Evolutionary conservation across 2,888 invertebrate species (phyloP).

Genomic region (Scaptomyza caliginosa): DNA sequence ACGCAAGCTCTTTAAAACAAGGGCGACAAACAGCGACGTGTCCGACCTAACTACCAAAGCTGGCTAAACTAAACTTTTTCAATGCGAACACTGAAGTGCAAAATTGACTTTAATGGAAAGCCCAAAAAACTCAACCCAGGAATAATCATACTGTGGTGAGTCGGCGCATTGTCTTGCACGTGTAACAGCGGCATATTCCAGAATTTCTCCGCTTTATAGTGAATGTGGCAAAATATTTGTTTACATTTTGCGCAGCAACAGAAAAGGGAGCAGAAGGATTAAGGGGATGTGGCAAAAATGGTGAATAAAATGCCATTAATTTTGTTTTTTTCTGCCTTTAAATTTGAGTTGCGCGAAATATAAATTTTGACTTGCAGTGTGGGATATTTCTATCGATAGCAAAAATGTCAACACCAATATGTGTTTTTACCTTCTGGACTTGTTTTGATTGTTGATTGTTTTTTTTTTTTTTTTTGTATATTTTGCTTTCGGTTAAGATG

Average conservation of each 20-base stretch:
- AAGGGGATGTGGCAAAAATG: no score
- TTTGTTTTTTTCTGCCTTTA: conserved; percentile 45
- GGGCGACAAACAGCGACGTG: conserved; percentile 57
- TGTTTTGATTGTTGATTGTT: no score
- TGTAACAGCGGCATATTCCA: conserved; percentile 65
- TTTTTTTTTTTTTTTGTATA: no score
- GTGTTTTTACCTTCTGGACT: no score
- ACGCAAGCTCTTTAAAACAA: conserved; percentile 20
- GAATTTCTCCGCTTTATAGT: conserved; percentile 5
- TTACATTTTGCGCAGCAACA: conserved; percentile 49
- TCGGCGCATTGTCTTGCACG: conserved; percentile 70
- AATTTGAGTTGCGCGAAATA: no score
- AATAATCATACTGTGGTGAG: conserved; percentile 58
- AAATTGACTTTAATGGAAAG: conserved; percentile 59
- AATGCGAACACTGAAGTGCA: conserved; percentile 19
- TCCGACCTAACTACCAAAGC: conserved; percentile 51
- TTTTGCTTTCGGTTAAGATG: no score
- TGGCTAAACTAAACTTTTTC: conserved; percentile 35
- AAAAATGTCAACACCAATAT: no score
- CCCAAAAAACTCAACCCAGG: conserved; percentile 39
- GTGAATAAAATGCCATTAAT: conserved; percentile 30
- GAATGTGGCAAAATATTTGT: conserved; percentile 61
- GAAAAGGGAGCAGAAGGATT: background rate
- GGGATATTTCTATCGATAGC: no score
- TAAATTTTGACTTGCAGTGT: no score